A percentile compares a stretch with the other conserved stretches of the same genome.
These are phyloP conservation scores for Smutsia gigantea DNA, from an alignment of 2,797 vertebrate genomes.

Conservation along the genomic window DNA sequence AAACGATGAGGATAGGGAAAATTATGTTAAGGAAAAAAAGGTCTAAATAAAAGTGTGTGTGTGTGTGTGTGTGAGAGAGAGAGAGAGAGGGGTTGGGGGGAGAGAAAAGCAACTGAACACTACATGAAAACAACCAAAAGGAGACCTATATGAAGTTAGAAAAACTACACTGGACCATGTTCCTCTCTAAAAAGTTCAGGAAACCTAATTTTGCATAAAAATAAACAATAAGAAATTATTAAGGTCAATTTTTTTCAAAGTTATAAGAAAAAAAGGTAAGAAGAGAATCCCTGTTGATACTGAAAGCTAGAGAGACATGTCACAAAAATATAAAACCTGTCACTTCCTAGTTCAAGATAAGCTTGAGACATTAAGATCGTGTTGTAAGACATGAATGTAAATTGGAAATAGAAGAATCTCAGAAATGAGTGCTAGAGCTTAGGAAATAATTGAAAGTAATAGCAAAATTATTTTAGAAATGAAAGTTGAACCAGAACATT, in stretches of 20 bases:
- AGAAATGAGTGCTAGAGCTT: not conserved
- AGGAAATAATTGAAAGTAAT: conserved; percentile 32
- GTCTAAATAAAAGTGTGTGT: not conserved
- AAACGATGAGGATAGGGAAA: not conserved
- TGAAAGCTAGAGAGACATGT: not conserved
- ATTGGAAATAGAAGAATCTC: not conserved
- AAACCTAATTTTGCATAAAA: not conserved
- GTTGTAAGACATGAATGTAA: not conserved
- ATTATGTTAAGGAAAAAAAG: not conserved
- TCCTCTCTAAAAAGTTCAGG: not conserved
- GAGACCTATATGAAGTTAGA: not conserved
- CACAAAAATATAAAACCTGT: not conserved
- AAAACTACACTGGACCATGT: not conserved
- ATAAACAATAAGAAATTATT: not conserved
- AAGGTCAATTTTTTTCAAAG: not conserved
- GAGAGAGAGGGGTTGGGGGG: not conserved
- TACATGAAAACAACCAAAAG: not conserved
- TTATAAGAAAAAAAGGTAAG: not conserved
- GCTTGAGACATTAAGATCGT: not conserved
- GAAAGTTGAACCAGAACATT: not conserved
- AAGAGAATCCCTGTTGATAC: not conserved
- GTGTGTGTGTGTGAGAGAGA: not conserved
- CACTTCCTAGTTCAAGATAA: not conserved
- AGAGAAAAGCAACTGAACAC: not conserved
- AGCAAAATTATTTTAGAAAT: not conserved